Percentiles rank a stretch among this genome's conserved stretches.
phyloP scores from a whole-genome alignment of 1,140 invertebrate genomes.

The Drosophila equinoxialis region DNA sequence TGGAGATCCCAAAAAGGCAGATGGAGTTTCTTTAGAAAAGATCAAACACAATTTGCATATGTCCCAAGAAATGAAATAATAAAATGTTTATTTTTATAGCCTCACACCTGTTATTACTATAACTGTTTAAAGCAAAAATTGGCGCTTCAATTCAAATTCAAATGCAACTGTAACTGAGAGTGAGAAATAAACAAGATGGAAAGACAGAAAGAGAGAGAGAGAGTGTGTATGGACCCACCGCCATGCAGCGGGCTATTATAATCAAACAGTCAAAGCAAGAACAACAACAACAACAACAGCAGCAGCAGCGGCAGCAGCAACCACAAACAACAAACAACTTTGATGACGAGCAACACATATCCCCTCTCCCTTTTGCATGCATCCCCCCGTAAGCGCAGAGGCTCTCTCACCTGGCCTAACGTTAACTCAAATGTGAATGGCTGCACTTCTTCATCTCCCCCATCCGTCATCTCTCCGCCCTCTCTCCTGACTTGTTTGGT shows the following conservation, averaged over 20 bases:
- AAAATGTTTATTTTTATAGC: too few species aligned
- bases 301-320: conserved; percentile 40
- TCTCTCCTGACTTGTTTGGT: conserved; percentile 36
- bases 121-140: conserved; percentile 51
- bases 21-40: background rate
- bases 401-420: conserved; percentile 65
- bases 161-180: conserved; percentile 61
- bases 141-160: conserved; percentile 61
- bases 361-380: background rate
- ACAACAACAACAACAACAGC: conserved; percentile 20
- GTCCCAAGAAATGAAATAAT: background rate
- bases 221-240: conserved; percentile 58
- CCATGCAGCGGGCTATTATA: conserved; percentile 67
- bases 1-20: background rate
- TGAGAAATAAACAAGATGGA: background rate
- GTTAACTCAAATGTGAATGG: conserved; percentile 65
- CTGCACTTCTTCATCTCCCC: conserved; percentile 35
- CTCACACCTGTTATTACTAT: background rate
- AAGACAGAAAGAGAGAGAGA: background rate
- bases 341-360: conserved; percentile 52
- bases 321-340: conserved; percentile 51
- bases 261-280: conserved; percentile 51
- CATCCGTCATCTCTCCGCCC: background rate
- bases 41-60: background rate
- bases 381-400: conserved; percentile 20